These are phyloP conservation scores for Mormyrus hasselquistii DNA, from an alignment of 2,797 vertebrate genomes.

Conservation along the genomic window DNA sequence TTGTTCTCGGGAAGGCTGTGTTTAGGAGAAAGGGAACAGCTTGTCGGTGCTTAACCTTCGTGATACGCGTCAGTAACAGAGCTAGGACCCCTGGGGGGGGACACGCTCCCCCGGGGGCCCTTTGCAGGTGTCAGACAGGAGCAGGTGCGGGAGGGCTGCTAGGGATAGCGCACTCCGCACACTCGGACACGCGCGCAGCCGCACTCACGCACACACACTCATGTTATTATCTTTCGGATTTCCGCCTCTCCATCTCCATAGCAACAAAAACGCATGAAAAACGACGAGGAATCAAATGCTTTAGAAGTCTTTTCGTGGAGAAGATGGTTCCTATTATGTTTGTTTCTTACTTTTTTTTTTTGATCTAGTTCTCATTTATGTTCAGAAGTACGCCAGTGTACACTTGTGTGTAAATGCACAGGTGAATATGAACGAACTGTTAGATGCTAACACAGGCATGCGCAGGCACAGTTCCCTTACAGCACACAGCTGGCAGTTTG, in stretches of 20 bases:
- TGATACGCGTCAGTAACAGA: slow-evolving; percentile 16
- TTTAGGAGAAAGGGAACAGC: slow-evolving; percentile 41
- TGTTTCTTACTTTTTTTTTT: not conserved
- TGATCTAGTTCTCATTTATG: not conserved
- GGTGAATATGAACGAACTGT: not conserved
- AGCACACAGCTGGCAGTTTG: slow-evolving; percentile 26
- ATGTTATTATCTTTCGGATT: not conserved
- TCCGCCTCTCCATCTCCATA: not conserved
- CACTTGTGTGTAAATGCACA: not conserved
- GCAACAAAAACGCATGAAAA: not conserved
- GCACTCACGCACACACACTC: not conserved
- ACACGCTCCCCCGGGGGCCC: not conserved
- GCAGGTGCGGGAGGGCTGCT: not conserved
- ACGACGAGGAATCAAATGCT: not conserved
- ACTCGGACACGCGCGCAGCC: not conserved
- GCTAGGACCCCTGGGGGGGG: not conserved
- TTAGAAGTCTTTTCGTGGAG: not conserved
- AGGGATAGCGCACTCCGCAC: not conserved
- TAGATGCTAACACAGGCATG: not conserved
- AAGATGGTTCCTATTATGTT: not conserved
- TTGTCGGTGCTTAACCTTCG: slow-evolving; percentile 54
- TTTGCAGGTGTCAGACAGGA: not conserved
- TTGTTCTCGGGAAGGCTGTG: slow-evolving; percentile 47
- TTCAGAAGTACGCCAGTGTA: not conserved
- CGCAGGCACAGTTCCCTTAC: slow-evolving; percentile 22